Conservation (phyloP, 2,888 invertebrate species). For the Xylota segnis region DNA sequence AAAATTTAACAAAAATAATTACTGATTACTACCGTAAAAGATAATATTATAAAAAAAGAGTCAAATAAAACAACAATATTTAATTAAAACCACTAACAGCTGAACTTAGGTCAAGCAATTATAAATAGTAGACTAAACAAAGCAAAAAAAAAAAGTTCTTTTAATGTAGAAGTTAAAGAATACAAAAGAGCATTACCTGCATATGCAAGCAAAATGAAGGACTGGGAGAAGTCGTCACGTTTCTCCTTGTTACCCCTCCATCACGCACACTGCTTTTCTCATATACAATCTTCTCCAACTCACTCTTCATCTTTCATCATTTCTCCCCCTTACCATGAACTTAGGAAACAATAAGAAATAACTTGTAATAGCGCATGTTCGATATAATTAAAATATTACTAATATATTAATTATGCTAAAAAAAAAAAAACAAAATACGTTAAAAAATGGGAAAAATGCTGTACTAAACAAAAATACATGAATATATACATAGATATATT, state of each 20-base stretch:
- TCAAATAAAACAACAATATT: slow-evolving; percentile 76
- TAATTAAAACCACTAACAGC: slow-evolving; percentile 77
- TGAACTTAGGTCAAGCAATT: slow-evolving; percentile 77
- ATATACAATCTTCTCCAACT: slow-evolving; percentile 67
- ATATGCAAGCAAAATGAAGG: slow-evolving; percentile 75
- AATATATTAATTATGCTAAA: slow-evolving; percentile 73
- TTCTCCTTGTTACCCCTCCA: slow-evolving; percentile 71
- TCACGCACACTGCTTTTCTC: slow-evolving; percentile 76
- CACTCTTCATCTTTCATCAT: slow-evolving; percentile 69
- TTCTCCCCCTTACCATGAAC: slow-evolving; percentile 62
- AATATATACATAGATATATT: slow-evolving; percentile 59
- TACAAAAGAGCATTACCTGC: slow-evolving; percentile 76
- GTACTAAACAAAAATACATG: slow-evolving; percentile 66
- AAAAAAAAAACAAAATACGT: slow-evolving; percentile 54
- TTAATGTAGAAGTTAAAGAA: slow-evolving; percentile 77
- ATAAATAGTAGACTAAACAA: slow-evolving; percentile 76
- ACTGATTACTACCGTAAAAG: slow-evolving; percentile 72
- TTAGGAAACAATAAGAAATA: slow-evolving; percentile 75
- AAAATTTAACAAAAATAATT: slow-evolving; percentile 71
- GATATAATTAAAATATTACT: slow-evolving; percentile 76
- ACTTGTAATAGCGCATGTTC: slow-evolving; percentile 77
- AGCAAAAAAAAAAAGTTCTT: slow-evolving; percentile 76
- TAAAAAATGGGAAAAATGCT: slow-evolving; percentile 64
- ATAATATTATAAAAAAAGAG: slow-evolving; percentile 70
- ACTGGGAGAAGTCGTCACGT: slow-evolving; percentile 68